Percentiles rank a stretch among this genome's conserved stretches.
Conservation (phyloP, 2,888 invertebrate genomes). For the Frankliniella fusca region DNA sequence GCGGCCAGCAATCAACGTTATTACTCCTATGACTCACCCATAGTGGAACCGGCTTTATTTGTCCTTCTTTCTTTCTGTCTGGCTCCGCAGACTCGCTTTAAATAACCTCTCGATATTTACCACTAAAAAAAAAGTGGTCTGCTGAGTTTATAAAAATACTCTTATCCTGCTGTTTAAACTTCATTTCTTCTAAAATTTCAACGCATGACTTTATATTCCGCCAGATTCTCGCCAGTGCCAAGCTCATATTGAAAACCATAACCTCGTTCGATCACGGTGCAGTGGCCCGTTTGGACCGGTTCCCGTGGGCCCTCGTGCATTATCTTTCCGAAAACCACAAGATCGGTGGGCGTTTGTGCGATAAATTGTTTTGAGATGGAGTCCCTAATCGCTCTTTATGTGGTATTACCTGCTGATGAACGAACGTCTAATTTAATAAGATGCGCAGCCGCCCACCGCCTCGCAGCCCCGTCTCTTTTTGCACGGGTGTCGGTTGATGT, state of each 20-base stretch:
- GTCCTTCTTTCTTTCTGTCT: too few relatives aligned
- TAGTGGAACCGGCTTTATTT: too few relatives aligned
- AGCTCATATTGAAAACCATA: neutral
- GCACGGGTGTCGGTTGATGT: neutral
- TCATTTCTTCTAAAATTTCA: too few relatives aligned
- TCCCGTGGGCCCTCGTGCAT: neutral
- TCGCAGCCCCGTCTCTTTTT: neutral
- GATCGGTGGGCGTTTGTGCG: neutral
- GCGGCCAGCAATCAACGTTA: too few relatives aligned
- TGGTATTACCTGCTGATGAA: neutral
- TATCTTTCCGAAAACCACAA: neutral
- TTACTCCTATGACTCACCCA: too few relatives aligned
- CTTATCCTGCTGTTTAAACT: too few relatives aligned
- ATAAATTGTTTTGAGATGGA: neutral
- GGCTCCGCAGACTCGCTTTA: too few relatives aligned
- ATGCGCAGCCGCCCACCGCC: neutral
- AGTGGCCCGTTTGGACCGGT: neutral
- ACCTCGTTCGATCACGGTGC: neutral
- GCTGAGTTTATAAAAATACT: too few relatives aligned
- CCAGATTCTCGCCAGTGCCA: too few relatives aligned
- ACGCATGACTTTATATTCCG: too few relatives aligned
- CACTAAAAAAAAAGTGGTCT: too few relatives aligned
- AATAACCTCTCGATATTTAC: too few relatives aligned
- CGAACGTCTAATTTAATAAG: constrained; percentile 5
- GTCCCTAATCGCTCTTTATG: neutral